Base-by-base conservation (phyloP, 2,113 vertebrate genomes). In the Catharus bicknelli region DNA sequence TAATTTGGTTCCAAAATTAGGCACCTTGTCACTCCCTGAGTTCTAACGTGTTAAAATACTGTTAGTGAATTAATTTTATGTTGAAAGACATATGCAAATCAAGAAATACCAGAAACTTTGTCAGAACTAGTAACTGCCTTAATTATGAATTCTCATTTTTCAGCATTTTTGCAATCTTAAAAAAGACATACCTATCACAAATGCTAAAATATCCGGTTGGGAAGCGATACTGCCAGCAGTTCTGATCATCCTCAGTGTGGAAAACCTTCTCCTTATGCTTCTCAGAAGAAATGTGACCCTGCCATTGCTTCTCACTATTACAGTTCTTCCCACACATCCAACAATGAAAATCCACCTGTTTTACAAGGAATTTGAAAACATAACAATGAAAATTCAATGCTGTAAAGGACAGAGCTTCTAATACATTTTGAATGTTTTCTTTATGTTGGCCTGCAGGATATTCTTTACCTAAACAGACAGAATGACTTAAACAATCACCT, bases 241-340 rank as follows among this genome's bases (percentile, higher is more conserved):
- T 99, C 94, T 99, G 99, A 94, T 99, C 99, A 0, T 99, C 99
- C 83, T 99, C 99, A 0, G 98, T 99, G 96, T 99, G 99, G 95
- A 99, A 99, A 90, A 99, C 98, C 86, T 99, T 98, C 83, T 99
- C 99, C 91, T 99, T 99, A 98, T 99, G 99, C 97, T 99, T 99
- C 90, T 99, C 99, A 3, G 99, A 99, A 21, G 99, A 98, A 97
- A 99, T 99, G 94, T 99, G 99, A 97, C 99, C 99, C 95, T 99
- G 99, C 99, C 99, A 99, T 96, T 99, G 99, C 94, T 99, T 99
- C 92, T 99, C 99, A 11, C 99, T 99, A 96, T 99, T 99, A 95
- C 99, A 99, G 98, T 99, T 99, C 95, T 99, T 99, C 78, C 99
- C 99, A 88, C 99, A 99, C 96, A 99, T 98, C 99, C 99, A 99